Conservation (phyloP, 2,888 invertebrate genomes). For the Asteroscopus sphinx region DNA sequence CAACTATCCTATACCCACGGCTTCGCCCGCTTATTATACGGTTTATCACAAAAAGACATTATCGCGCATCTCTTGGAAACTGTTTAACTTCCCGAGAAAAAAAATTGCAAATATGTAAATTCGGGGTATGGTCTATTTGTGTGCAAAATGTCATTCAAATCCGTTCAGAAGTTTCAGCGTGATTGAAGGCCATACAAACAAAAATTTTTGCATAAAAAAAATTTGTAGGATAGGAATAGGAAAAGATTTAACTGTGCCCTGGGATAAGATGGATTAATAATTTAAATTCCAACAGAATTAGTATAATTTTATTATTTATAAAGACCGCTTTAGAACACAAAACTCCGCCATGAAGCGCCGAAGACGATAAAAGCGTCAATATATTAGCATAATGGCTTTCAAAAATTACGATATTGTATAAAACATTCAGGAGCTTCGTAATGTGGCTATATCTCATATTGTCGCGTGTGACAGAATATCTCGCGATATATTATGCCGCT, state of each 20-base stretch:
- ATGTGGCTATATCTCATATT: slow-evolving; percentile 57
- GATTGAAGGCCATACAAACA: too few species aligned
- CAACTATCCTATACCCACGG: too few species aligned
- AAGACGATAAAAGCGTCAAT: slow-evolving; percentile 69
- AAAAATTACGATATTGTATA: slow-evolving; percentile 71
- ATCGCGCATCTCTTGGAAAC: too few species aligned
- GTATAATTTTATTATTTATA: slow-evolving; percentile 59
- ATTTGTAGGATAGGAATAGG: too few species aligned
- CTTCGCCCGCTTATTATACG: too few species aligned
- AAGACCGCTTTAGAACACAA: slow-evolving; percentile 54
- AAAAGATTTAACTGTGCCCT: slow-evolving; percentile 68
- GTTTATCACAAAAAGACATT: too few species aligned
- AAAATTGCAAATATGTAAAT: too few species aligned
- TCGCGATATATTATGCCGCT: slow-evolving; percentile 49
- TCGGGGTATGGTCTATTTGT: too few species aligned
- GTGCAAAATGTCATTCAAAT: too few species aligned
- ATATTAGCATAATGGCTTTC: slow-evolving; percentile 76
- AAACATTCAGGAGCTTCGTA: slow-evolving; percentile 65
- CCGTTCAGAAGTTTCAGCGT: too few species aligned
- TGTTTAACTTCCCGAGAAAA: too few species aligned
- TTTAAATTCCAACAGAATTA: slow-evolving; percentile 62
- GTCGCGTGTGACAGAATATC: slow-evolving; percentile 42
- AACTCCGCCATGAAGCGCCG: slow-evolving; percentile 55
- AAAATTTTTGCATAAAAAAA: too few species aligned
- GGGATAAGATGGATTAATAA: slow-evolving; percentile 63